Percentiles rank a stretch among this genome's conserved stretches.
These are phyloP conservation scores for Manacus vitellinus DNA, from an alignment of 2,113 vertebrate genomes.

Conservation along the genomic window DNA sequence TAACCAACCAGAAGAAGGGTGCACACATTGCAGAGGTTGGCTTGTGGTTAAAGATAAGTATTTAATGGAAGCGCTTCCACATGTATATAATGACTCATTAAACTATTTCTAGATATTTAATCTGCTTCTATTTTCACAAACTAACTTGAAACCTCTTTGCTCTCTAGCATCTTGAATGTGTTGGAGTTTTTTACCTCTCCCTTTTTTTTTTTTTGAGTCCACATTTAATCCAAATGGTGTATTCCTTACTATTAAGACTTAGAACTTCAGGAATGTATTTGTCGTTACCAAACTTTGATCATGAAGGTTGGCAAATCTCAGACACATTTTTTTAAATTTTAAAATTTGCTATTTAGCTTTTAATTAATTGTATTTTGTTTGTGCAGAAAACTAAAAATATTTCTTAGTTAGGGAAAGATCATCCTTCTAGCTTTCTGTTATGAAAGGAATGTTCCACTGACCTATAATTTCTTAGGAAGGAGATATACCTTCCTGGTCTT, in stretches of 20 bases:
- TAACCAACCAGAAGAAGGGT: slow-evolving; percentile 55
- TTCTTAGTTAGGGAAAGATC: neutral
- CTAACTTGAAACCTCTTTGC: slow-evolving; percentile 56
- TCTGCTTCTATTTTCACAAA: slow-evolving; percentile 42
- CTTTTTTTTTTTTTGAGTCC: neutral
- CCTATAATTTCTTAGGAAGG: neutral
- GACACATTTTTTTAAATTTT: neutral
- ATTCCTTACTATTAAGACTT: neutral
- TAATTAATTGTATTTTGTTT: neutral
- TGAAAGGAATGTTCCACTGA: neutral
- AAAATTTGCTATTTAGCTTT: neutral
- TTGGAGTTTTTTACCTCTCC: neutral
- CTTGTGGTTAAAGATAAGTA: slow-evolving; percentile 46
- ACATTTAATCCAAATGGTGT: slow-evolving; percentile 25
- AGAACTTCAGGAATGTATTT: neutral
- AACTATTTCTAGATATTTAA: slow-evolving; percentile 58
- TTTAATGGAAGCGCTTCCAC: slow-evolving; percentile 56
- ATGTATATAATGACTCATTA: slow-evolving; percentile 43
- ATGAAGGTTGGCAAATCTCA: neutral
- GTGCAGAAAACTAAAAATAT: neutral
- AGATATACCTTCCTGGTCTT: neutral
- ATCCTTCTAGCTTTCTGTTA: neutral
- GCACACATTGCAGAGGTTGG: slow-evolving; percentile 32
- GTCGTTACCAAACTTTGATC: slow-evolving; percentile 6
- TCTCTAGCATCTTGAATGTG: slow-evolving; percentile 55